Conservation (phyloP, 2,888 invertebrate genomes). For the Cerceris rybyensis region DNA sequence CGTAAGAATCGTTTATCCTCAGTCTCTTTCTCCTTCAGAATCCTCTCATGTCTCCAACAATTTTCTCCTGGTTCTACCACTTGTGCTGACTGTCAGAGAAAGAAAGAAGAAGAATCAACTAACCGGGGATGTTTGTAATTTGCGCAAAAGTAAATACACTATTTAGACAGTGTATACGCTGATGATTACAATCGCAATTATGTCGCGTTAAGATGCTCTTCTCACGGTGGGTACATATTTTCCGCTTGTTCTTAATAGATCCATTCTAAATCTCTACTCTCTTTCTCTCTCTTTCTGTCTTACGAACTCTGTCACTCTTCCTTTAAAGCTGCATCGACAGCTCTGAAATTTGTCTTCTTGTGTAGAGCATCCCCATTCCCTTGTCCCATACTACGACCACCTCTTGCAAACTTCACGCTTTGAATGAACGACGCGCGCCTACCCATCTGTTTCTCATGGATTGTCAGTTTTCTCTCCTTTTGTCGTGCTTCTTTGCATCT, state of each 20-base stretch:
- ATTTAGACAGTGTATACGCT: constrained; percentile 63
- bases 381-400: constrained; percentile 32
- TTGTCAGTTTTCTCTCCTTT: neutral
- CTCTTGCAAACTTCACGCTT: constrained; percentile 61
- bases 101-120: constrained; percentile 34
- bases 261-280: constrained; percentile 63
- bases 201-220: constrained; percentile 72
- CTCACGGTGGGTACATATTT: constrained; percentile 43
- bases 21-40: neutral
- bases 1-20: neutral
- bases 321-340: constrained; percentile 27
- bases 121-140: constrained; percentile 11
- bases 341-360: constrained; percentile 18
- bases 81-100: neutral
- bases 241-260: constrained; percentile 66
- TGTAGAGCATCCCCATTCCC: constrained; percentile 35
- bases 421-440: constrained; percentile 52
- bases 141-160: constrained; percentile 55
- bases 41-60: neutral
- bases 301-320: constrained; percentile 1
- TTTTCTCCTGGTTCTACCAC: constrained; percentile 5
- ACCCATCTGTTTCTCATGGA: neutral
- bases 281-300: constrained; percentile 27
- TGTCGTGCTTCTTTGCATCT: neutral
- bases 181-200: constrained; percentile 76